Evolutionary conservation across 2,797 vertebrate genomes (phyloP).

Genomic region (Tokudaia muenninki): DNA sequence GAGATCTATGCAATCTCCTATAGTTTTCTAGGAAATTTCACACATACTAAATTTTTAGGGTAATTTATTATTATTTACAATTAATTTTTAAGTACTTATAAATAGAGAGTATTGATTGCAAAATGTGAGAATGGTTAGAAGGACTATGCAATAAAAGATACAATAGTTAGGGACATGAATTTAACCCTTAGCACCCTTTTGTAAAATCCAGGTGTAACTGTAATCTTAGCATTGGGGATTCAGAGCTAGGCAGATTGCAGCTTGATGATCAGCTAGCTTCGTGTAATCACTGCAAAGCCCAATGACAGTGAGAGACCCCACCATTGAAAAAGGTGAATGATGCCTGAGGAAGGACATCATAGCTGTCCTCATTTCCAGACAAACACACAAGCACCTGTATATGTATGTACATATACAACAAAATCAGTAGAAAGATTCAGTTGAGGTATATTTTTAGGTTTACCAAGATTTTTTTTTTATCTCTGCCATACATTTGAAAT

Average conservation of each 20-base stretch:
- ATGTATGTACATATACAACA: not conserved
- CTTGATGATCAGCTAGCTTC: not conserved
- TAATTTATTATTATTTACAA: not conserved
- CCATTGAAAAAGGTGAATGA: no score
- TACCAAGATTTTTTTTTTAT: not conserved
- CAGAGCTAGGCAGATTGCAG: not conserved
- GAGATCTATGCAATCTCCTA: not conserved
- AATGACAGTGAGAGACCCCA: not conserved
- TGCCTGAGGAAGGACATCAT: not conserved
- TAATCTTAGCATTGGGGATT: not conserved
- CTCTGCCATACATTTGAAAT: not conserved
- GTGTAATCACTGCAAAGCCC: not conserved
- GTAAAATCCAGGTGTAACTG: not conserved
- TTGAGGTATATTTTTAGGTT: not conserved
- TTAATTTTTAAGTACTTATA: conserved; percentile 2
- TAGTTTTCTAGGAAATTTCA: conserved; percentile 5
- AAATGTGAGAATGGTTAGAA: not conserved
- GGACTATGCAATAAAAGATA: not conserved
- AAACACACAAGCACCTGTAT: not conserved
- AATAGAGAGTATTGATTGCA: not conserved
- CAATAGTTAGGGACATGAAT: not conserved
- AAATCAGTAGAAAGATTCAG: not conserved
- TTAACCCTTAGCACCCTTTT: not conserved
- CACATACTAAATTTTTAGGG: not conserved
- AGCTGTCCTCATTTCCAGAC: not conserved